These are phyloP conservation scores for Rhyacichthys aspro DNA, from an alignment of 2,797 vertebrate genomes.

Conservation along the genomic window DNA sequence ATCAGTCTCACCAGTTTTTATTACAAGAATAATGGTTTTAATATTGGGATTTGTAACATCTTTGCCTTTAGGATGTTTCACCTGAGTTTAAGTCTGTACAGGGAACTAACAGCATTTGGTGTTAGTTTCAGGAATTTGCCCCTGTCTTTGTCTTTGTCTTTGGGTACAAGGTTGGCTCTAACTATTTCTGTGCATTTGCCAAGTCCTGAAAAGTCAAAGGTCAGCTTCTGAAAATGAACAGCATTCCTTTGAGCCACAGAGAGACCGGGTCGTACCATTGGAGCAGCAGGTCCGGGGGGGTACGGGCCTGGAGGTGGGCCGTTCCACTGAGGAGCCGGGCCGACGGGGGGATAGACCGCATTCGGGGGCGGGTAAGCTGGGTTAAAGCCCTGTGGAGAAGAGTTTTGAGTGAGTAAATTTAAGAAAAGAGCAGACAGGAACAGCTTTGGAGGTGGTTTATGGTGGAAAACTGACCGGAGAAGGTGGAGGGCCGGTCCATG, in stretches of 20 bases:
- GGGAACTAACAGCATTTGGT: no score
- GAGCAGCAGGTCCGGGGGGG: slow-evolving; percentile 38
- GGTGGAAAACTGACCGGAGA: slow-evolving; percentile 37
- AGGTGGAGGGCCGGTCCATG: slow-evolving; percentile 51
- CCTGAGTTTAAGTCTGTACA: no score
- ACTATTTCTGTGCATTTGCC: background rate
- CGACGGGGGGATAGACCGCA: slow-evolving; percentile 48
- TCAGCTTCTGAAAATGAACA: background rate
- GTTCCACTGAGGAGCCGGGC: slow-evolving; percentile 50
- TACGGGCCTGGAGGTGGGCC: slow-evolving; percentile 43
- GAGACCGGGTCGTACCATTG: slow-evolving; percentile 43
- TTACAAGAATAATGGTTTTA: no score
- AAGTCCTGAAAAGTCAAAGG: background rate
- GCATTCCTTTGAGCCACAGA: background rate
- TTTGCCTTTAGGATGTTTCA: no score
- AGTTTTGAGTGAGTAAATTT: background rate
- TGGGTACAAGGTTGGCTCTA: background rate
- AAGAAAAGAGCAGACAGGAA: background rate
- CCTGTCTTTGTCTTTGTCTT: background rate
- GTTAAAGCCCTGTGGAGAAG: slow-evolving; percentile 45
- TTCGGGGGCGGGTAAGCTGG: slow-evolving; percentile 49
- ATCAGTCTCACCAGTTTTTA: no score
- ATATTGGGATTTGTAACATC: no score
- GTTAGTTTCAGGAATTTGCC: background rate
- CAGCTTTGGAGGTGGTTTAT: background rate